Evolutionary conservation across 1,140 invertebrate genomes (phyloP).

Genomic region (Lepidostoma basale): DNA sequence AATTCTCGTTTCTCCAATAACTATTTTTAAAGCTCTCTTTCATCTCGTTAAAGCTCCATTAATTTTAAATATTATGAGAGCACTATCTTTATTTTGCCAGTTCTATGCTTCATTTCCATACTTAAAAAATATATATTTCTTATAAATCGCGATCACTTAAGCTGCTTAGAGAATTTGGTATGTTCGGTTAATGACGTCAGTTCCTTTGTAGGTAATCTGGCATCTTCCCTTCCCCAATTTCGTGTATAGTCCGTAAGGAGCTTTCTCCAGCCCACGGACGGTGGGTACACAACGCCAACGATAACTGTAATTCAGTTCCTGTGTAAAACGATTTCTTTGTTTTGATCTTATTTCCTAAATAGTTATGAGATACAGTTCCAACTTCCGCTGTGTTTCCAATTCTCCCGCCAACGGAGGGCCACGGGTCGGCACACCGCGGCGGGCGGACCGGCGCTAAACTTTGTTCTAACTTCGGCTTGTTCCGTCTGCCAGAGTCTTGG

Average conservation of each 20-base stretch:
- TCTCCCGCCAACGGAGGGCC: too few relatives aligned
- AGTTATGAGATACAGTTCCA: slow-evolving; percentile 21
- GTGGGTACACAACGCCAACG: neutral
- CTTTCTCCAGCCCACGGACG: neutral
- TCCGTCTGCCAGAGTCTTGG: too few relatives aligned
- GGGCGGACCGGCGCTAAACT: too few relatives aligned
- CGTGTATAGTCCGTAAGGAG: neutral
- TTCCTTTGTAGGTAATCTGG: neutral
- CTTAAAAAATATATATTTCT: neutral
- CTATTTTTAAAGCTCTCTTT: too few relatives aligned
- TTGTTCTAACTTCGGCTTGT: too few relatives aligned
- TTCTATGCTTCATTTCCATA: too few relatives aligned
- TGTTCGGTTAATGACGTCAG: neutral
- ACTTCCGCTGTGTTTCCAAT: slow-evolving; percentile 21
- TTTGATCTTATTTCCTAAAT: slow-evolving; percentile 17
- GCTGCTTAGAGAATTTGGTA: slow-evolving; percentile 1
- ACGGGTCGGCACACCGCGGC: too few relatives aligned
- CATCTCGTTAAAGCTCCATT: too few relatives aligned
- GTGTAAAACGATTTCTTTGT: slow-evolving; percentile 11
- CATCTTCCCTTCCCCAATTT: slow-evolving; percentile 1
- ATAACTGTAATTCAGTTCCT: slow-evolving; percentile 7
- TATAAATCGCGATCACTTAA: slow-evolving; percentile 11
- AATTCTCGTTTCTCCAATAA: too few relatives aligned
- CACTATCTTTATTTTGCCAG: too few relatives aligned
- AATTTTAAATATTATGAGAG: too few relatives aligned